Evolutionary conservation across 2,888 invertebrate species (phyloP), one percentile per base, ranked within the genome.

Genomic region (Lydus trimaculatus): DNA sequence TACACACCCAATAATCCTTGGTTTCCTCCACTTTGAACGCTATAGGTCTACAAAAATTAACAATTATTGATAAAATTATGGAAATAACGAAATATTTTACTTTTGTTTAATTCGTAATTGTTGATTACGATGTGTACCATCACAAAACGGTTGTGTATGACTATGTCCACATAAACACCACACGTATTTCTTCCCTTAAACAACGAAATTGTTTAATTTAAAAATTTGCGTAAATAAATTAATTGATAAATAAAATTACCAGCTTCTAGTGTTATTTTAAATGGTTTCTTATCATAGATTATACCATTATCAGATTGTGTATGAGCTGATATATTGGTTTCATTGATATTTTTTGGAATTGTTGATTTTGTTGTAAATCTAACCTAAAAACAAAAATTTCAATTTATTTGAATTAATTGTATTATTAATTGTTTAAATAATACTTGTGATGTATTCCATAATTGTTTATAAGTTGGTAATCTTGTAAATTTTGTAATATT

Each of bases 81-180:
- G n/a, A n/a, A n/a, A n/a, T n/a, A n/a, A n/a, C n/a, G n/a, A n/a
- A n/a, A n/a, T n/a, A n/a, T n/a, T n/a, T n/a, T n/a, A 91, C 92
- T 89, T 92, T 59, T 91, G 88, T 69, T 89, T 90, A 39, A 96
- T 91, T 86, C 93, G 93, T 2, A 94, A 86, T 75, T 89, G 91
- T 23, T 90, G 86, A 82, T 90, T 91, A 82, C 88, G 95, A 84
- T 99, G 98, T 0, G 94, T 94, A 17, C 95, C 95, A 87, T 99
- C 99, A 85, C 99, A 99, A 58, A 99, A 87, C 0, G 99, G 99
- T 87, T 99, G 98, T 28, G 85, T 90, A 81, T 95, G 94, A 71
- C 98, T 98, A 74, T 92, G 91, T 0, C 99, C 99, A 85, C 99
- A 99, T 0, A 94, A 86, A 83, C 99, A 99, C 98, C 98, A 99